These are phyloP conservation scores for Hycleus cichorii DNA, from an alignment of 1,140 invertebrate species.

Conservation along the genomic window DNA sequence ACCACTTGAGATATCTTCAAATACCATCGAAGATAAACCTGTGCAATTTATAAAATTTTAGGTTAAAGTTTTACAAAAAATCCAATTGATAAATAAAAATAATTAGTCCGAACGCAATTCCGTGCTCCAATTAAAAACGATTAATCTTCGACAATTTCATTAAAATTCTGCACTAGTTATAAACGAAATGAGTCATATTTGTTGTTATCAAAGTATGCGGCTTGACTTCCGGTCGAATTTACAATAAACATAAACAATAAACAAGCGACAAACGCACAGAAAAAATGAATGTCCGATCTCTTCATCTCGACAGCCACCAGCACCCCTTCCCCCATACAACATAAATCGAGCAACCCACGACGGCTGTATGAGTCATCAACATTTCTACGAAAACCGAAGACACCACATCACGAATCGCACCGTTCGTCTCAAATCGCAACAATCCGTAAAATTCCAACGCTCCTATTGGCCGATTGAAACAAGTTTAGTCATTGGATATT, in stretches of 20 bases:
- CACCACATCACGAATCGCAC: background rate
- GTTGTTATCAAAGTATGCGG: slow-evolving; percentile 5
- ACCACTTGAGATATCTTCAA: too few relatives aligned
- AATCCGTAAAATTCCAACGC: background rate
- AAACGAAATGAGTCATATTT: slow-evolving; percentile 1
- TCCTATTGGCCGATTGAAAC: slow-evolving; percentile 11
- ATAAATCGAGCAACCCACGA: slow-evolving; percentile 4
- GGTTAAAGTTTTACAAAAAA: too few relatives aligned
- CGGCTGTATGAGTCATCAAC: slow-evolving; percentile 18
- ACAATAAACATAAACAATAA: background rate
- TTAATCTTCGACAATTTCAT: too few relatives aligned
- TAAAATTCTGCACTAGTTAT: too few relatives aligned
- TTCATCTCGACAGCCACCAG: background rate
- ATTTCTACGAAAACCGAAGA: slow-evolving; percentile 4
- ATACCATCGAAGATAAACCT: too few relatives aligned
- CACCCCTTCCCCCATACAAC: too few relatives aligned
- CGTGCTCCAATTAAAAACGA: too few relatives aligned
- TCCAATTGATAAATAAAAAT: too few relatives aligned
- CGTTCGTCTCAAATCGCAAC: slow-evolving; percentile 7
- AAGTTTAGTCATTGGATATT: slow-evolving; percentile 26
- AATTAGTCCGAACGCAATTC: too few relatives aligned
- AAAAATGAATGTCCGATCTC: background rate
- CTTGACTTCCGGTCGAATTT: slow-evolving; percentile 2
- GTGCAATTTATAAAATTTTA: too few relatives aligned
- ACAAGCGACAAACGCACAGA: background rate